A percentile compares a stretch with the other conserved stretches of the same genome.
Conservation (phyloP, 2,797 vertebrate genomes). For the Myripristis murdjan region DNA sequence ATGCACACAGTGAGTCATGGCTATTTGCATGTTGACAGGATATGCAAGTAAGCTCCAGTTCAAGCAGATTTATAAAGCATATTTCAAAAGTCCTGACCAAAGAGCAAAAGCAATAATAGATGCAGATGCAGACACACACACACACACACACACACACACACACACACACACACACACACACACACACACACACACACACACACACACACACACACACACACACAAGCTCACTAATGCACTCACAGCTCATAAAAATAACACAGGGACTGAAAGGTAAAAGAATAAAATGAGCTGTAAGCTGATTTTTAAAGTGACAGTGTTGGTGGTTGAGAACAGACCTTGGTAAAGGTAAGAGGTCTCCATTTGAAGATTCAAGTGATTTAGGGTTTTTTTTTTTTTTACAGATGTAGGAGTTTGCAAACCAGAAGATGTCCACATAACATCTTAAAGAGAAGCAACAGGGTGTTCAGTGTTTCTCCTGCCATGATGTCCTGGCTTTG, state of each 20-base stretch:
- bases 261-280: neutral
- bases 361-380: conserved; percentile 17
- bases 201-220: no score
- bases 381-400: neutral
- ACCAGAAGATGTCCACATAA: conserved; percentile 6
- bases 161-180: neutral
- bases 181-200: no score
- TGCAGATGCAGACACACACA: neutral
- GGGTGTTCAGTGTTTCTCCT: neutral
- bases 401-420: conserved; percentile 11
- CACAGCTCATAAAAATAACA: conserved; percentile 12
- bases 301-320: conserved; percentile 18
- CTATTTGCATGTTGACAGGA: neutral
- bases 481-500: no score
- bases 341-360: conserved; percentile 2
- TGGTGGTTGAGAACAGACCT: no score
- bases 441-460: conserved; percentile 5
- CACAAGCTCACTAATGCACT: no score
- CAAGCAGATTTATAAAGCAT: neutral
- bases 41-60: neutral
- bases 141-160: neutral
- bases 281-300: neutral
- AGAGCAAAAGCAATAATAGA: neutral
- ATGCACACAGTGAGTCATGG: neutral
- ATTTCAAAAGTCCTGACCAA: neutral